A percentile compares a stretch with the other conserved stretches of the same genome.
These are phyloP conservation scores for Hermaeophaga mercurialis DNA, from an alignment of 2,888 invertebrate genomes.

Conservation along the genomic window DNA sequence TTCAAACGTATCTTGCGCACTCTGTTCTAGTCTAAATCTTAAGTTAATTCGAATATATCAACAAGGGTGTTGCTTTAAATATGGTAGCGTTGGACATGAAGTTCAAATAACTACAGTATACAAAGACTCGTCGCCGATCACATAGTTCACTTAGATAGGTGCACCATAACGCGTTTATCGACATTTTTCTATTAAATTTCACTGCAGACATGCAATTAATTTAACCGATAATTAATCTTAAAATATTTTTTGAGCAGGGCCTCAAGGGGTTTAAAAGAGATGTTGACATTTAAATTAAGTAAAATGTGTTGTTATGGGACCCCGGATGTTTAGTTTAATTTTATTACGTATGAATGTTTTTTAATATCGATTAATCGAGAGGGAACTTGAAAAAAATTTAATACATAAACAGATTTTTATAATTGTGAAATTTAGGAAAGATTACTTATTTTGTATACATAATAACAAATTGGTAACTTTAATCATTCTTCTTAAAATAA, in stretches of 20 bases:
- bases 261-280: not conserved
- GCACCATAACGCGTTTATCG: not conserved
- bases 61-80: constrained; percentile 2
- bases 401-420: not conserved
- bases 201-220: not conserved
- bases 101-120: constrained; percentile 9
- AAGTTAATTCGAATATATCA: constrained; percentile 16
- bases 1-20: constrained; percentile 2
- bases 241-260: constrained; percentile 1
- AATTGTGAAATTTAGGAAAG: constrained; percentile 2
- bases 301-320: not conserved
- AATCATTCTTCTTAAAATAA: too few species aligned
- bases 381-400: constrained; percentile 1
- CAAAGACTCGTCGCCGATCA: constrained; percentile 13
- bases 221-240: not conserved
- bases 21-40: constrained; percentile 20
- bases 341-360: not conserved
- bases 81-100: constrained; percentile 3
- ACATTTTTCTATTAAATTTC: not conserved
- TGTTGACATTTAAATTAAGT: not conserved
- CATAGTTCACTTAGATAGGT: not conserved
- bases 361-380: not conserved
- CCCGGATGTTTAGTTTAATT: constrained; percentile 4
- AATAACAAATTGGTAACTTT: too few species aligned
- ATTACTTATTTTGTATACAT: too few species aligned